Evolutionary conservation across 1,140 invertebrate genomes (phyloP).

Genomic region (Metaphire vulgaris): DNA sequence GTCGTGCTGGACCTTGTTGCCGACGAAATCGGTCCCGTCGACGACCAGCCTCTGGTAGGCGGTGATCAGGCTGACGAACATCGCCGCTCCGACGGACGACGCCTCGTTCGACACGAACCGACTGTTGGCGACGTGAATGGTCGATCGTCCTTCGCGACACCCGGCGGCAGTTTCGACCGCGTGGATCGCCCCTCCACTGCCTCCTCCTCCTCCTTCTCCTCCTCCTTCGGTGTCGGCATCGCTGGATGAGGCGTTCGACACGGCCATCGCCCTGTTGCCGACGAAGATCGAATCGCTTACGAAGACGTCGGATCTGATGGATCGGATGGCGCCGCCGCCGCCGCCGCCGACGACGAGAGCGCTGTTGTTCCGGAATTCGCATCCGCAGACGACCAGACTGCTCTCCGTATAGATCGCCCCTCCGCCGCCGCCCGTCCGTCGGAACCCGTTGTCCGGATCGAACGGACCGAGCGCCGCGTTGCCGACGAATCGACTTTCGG

Average conservation of each 20-base stretch:
- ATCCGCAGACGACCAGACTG: background rate
- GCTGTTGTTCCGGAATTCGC: background rate
- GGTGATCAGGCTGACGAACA: background rate
- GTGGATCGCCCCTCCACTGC: background rate
- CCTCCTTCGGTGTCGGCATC: too few relatives aligned
- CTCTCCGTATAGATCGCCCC: background rate
- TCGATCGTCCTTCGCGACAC: background rate
- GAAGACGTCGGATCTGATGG: background rate
- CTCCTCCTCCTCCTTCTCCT: too few relatives aligned
- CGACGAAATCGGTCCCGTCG: background rate
- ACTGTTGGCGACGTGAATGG: background rate
- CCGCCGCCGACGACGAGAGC: background rate
- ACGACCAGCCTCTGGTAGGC: background rate
- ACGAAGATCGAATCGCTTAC: background rate
- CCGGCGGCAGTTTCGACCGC: background rate
- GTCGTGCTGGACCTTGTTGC: background rate
- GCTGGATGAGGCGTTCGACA: background rate
- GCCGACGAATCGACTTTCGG: background rate
- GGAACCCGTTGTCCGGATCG: background rate
- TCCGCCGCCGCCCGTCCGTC: background rate
- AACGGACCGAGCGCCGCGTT: background rate
- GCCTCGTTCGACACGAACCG: background rate
- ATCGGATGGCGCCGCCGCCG: background rate
- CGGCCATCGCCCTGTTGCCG: background rate
- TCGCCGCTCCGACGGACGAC: background rate